Percentiles rank a stretch among this genome's conserved stretches.
phyloP scores from a whole-genome alignment of 37 sponge, comb jelly and placozoan species.

The Hormiphora californensis region DNA sequence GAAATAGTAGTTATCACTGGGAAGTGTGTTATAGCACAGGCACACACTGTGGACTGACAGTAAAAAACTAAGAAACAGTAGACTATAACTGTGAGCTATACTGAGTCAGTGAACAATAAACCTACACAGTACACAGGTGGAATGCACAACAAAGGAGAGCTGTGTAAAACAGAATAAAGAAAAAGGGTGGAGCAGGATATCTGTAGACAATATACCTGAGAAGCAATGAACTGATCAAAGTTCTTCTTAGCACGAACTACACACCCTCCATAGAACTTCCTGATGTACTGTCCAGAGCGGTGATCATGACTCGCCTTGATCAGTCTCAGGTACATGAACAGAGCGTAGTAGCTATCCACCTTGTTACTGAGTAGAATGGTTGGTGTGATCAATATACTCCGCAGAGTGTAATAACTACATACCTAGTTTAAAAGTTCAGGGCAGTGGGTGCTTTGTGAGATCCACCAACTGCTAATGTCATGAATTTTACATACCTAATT shows the following conservation, averaged over 20 bases:
- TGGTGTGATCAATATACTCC: background rate
- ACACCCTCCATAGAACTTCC: background rate
- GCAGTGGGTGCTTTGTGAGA: too few species aligned
- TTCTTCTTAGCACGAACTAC: background rate
- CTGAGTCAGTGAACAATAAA: too few species aligned
- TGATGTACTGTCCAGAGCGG: background rate
- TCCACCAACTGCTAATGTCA: too few species aligned
- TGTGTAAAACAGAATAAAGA: too few species aligned
- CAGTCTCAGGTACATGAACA: constrained; percentile 48
- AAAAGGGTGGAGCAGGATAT: too few species aligned
- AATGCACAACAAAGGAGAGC: too few species aligned
- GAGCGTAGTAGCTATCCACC: constrained; percentile 16
- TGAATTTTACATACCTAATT: too few species aligned
- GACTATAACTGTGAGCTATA: background rate
- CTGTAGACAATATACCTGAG: constrained; percentile 1
- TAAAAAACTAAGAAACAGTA: background rate
- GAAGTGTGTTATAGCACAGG: too few species aligned
- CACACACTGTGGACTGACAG: too few species aligned
- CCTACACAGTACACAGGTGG: too few species aligned
- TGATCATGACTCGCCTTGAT: constrained; percentile 28
- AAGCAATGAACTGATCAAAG: constrained; percentile 33
- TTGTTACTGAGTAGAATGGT: constrained; percentile 22
- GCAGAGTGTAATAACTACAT: background rate
- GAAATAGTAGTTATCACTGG: too few species aligned
- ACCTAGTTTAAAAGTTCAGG: too few species aligned